phyloP scores from a whole-genome alignment of 2,113 vertebrate species.

The Accipiter cooperii region DNA sequence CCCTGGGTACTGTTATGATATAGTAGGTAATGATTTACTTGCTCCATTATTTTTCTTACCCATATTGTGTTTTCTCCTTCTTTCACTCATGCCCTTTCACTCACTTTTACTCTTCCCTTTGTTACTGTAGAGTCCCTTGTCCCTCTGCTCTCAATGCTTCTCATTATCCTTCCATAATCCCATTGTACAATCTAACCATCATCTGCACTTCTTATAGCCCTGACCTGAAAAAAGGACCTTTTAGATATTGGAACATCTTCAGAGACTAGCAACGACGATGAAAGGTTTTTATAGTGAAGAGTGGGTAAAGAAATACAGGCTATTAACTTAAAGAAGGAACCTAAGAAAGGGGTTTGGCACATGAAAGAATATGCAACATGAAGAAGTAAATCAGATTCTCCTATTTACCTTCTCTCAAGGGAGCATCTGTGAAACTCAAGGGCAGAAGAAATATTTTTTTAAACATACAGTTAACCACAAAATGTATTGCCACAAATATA shows the following conservation, averaged over 20 bases:
- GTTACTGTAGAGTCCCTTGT: background rate
- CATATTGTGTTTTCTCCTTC: background rate
- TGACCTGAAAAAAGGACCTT: background rate
- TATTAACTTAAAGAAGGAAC: background rate
- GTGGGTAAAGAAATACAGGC: background rate
- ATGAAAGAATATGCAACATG: background rate
- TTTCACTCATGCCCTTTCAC: background rate
- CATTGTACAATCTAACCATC: background rate
- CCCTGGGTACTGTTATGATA: background rate
- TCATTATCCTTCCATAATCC: background rate
- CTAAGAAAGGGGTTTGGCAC: background rate
- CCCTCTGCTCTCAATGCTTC: background rate
- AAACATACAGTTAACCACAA: background rate
- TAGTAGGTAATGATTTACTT: background rate
- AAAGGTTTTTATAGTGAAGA: background rate
- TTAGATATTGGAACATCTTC: background rate
- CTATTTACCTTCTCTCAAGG: background rate
- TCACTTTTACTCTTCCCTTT: background rate
- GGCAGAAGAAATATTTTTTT: background rate
- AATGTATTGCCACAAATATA: background rate
- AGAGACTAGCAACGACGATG: background rate
- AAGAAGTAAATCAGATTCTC: background rate
- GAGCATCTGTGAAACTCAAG: background rate
- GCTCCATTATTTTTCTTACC: background rate
- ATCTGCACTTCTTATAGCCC: background rate